These are phyloP conservation scores for Cynodonichthys magdalenae DNA, from an alignment of 2,797 vertebrate species.

Conservation along the genomic window DNA sequence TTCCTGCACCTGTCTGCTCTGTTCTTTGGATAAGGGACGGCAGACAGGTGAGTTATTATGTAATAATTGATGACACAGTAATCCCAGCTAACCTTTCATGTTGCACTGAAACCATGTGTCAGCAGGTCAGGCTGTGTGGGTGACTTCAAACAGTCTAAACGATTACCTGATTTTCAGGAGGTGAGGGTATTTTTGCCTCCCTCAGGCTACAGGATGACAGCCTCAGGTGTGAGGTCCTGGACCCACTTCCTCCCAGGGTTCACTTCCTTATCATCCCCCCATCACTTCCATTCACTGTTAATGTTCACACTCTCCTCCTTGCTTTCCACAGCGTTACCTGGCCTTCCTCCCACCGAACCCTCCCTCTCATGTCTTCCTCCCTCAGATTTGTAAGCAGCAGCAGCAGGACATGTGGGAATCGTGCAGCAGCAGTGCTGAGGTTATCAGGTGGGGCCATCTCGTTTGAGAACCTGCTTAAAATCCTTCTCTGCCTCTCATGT, in stretches of 20 bases:
- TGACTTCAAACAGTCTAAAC: slow-evolving; percentile 6
- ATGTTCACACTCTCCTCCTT: slow-evolving; percentile 69
- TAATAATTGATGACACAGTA: slow-evolving; percentile 5
- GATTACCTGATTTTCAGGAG: slow-evolving; percentile 52
- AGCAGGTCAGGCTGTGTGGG: slow-evolving; percentile 12
- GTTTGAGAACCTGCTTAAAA: slow-evolving; percentile 81
- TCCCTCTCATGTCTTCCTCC: slow-evolving; percentile 21
- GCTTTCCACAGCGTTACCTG: slow-evolving; percentile 29
- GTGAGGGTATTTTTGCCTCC: neutral
- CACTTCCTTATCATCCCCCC: slow-evolving; percentile 64
- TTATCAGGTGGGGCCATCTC: slow-evolving; percentile 84
- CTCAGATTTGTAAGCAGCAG: slow-evolving; percentile 63
- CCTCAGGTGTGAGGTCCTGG: slow-evolving; percentile 38
- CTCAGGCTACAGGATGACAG: slow-evolving; percentile 6
- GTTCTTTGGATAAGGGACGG: neutral
- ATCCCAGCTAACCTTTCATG: neutral
- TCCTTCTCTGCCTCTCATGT: slow-evolving; percentile 62
- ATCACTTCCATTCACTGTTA: slow-evolving; percentile 77
- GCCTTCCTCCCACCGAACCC: slow-evolving; percentile 40
- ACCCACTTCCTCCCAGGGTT: slow-evolving; percentile 56
- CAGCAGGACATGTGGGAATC: slow-evolving; percentile 80
- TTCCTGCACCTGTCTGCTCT: slow-evolving; percentile 22
- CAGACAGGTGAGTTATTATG: slow-evolving; percentile 28
- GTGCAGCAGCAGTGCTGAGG: slow-evolving; percentile 63
- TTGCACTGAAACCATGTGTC: neutral